Evolutionary conservation across 2,113 vertebrate genomes (phyloP).

Genomic region (Onychorhynchus coronatus): DNA sequence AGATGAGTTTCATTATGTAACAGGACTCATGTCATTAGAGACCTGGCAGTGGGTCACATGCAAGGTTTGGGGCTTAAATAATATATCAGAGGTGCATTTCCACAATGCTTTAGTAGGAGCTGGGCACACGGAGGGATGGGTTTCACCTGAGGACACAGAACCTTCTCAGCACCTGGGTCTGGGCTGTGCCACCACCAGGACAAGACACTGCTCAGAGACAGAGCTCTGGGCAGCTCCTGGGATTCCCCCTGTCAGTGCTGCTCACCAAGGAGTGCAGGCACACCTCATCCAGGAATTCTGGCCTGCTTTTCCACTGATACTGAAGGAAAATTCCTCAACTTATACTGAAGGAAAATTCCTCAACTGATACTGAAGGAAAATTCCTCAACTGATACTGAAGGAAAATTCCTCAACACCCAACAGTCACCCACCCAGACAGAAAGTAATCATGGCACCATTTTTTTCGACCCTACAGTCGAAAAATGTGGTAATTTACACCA

Average conservation of each 20-base stretch:
- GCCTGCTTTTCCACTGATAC: not conserved
- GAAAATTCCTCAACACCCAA: not conserved
- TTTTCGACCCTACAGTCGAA: accelerated
- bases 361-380: not conserved
- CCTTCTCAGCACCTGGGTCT: not conserved
- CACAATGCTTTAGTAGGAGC: not conserved
- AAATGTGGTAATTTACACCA: not conserved
- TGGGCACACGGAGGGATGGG: not conserved
- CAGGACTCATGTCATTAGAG: conserved; percentile 33
- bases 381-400: not conserved
- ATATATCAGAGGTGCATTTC: not conserved
- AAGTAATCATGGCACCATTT: not conserved
- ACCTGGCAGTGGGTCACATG: not conserved
- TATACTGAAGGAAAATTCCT: not conserved
- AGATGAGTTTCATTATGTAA: conserved; percentile 45
- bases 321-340: not conserved
- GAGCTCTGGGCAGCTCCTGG: not conserved
- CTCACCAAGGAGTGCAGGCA: not conserved
- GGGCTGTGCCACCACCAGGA: not conserved
- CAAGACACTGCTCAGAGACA: not conserved
- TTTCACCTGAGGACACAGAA: not conserved
- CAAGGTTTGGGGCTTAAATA: conserved; percentile 9
- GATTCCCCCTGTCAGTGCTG: not conserved
- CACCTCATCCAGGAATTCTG: not conserved
- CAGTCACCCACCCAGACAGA: not conserved